phyloP scores from a whole-genome alignment of 2,888 invertebrate genomes.

The Hemaris fuciformis region DNA sequence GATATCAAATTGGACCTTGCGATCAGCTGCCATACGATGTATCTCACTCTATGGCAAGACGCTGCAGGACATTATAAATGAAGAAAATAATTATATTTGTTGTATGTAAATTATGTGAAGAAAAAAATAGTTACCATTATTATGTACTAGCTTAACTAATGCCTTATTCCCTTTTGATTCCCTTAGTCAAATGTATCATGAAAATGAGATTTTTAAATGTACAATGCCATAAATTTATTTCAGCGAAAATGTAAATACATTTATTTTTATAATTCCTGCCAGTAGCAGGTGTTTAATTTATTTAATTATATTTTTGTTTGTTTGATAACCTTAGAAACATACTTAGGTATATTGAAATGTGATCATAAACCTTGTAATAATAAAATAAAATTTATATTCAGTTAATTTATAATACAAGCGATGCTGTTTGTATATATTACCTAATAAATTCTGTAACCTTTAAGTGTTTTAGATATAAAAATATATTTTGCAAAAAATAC shows the following conservation, averaged over 20 bases:
- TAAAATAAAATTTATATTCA: background rate
- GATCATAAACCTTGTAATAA: background rate
- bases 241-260: background rate
- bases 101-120: background rate
- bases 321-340: background rate
- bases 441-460: background rate
- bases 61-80: slow-evolving; percentile 29
- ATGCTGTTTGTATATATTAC: background rate
- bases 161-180: background rate
- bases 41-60: slow-evolving; percentile 80
- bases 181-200: too few relatives aligned
- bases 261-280: background rate
- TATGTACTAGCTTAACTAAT: background rate
- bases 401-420: background rate
- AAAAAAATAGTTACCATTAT: background rate
- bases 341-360: background rate
- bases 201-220: slow-evolving; percentile 9
- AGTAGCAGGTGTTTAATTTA: background rate
- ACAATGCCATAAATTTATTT: background rate
- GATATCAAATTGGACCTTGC: slow-evolving; percentile 80
- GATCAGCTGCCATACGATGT: slow-evolving; percentile 66
- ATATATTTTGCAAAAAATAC: background rate
- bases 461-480: background rate
- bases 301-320: background rate
- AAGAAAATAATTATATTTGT: background rate